These are phyloP conservation scores for Puffinus mauretanicus DNA, from an alignment of 2,113 vertebrate genomes.

Conservation along the genomic window DNA sequence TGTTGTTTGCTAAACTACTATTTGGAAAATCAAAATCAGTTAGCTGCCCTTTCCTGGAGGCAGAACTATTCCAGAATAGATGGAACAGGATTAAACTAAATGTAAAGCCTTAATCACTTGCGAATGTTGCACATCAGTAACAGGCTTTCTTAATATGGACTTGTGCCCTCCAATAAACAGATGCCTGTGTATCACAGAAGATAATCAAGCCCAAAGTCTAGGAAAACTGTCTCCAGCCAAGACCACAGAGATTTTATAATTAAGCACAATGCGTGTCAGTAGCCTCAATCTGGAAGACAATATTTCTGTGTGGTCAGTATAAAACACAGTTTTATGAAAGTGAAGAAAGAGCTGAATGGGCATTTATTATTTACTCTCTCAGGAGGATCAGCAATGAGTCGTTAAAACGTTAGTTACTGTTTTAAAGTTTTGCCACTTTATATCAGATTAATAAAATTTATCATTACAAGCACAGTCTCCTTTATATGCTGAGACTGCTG, in stretches of 20 bases:
- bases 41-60: neutral
- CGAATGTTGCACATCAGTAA: neutral
- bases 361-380: neutral
- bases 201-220: neutral
- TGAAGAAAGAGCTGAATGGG: neutral
- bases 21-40: neutral
- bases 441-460: neutral
- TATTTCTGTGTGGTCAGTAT: neutral
- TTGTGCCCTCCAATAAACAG: neutral
- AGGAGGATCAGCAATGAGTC: neutral
- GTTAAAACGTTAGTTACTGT: neutral
- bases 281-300: neutral
- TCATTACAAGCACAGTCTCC: neutral
- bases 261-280: neutral
- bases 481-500: neutral
- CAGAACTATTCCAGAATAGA: neutral
- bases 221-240: conserved; percentile 4
- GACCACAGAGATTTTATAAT: neutral
- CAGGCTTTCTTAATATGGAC: neutral
- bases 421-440: neutral
- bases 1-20: neutral
- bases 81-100: neutral
- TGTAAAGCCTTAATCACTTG: neutral
- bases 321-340: neutral
- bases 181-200: neutral